Evolutionary conservation across 2,888 invertebrate species (phyloP), one percentile per base, ranked within the genome.

Genomic region (Drosophila mercatorum): DNA sequence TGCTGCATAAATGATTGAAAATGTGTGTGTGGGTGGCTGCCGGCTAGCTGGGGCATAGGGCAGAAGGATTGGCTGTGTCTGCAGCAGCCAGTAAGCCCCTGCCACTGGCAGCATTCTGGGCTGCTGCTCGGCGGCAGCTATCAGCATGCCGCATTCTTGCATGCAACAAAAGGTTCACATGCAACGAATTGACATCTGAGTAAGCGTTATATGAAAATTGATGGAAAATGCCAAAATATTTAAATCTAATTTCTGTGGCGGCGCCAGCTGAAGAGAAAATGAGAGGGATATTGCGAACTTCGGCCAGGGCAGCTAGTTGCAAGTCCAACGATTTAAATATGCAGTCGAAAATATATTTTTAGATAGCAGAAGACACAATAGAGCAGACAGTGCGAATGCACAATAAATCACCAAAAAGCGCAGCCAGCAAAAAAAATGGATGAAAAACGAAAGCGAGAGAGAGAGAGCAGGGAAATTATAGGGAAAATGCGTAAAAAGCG

Each of bases 171-270:
- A 58, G 74, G 65, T 71, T 76, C 72, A 68, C 82, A 84, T 70
- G 56, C 59, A 43, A 49, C 31, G 47, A 67, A 61, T 57, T 65
- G 57, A 62, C 56, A 56, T 58, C 17, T 26, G 49, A 75, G 46
- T n/a, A 28, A 53, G 43, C 49, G 72, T 77, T 81, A 75, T 75
- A 78, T 79, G 75, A 89, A 87, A 89, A 87, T 84, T 85, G 89
- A 85, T 89, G 80, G 87, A 74, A 87, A 84, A 85, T 89, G 89
- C 88, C 84, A 85, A 87, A 85, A 85, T 87, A 86, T 87, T 85
- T 85, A 83, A 89, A 85, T 83, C 89, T 84, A 73, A 83, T 87
- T 83, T 74, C 60, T 85, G 72, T 63, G 59, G 71, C 65, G 36
- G 38, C 36, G 52, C 38, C 52, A 38, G 52, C 14, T 12, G n/a